phyloP scores from a whole-genome alignment of 1,140 invertebrate species.

The Holotrichia oblita region DNA sequence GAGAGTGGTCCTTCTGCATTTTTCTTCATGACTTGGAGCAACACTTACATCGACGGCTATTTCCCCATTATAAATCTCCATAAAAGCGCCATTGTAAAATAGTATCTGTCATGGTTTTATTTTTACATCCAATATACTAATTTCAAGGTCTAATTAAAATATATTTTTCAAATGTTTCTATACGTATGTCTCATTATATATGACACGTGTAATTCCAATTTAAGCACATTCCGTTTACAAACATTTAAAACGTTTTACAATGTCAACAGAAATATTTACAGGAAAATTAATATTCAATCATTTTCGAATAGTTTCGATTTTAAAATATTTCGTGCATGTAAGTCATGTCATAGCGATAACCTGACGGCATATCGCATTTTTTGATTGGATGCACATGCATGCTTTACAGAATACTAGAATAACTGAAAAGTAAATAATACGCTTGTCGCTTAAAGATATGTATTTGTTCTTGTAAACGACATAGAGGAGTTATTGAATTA shows the following conservation, averaged over 20 bases:
- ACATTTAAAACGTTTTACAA: not conserved
- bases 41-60: not conserved
- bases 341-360: not conserved
- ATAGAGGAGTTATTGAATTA: too few relatives aligned
- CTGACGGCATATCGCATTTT: not conserved
- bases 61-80: not conserved
- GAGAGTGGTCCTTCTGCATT: not conserved
- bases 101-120: not conserved
- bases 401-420: not conserved
- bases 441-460: too few relatives aligned
- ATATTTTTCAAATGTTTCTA: not conserved
- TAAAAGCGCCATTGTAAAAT: not conserved
- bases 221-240: not conserved
- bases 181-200: not conserved
- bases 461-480: too few relatives aligned
- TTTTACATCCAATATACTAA: not conserved
- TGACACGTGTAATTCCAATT: not conserved
- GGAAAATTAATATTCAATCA: not conserved
- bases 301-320: not conserved
- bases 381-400: not conserved
- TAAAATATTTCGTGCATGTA: not conserved
- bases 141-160: too few relatives aligned
- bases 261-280: not conserved
- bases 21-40: not conserved
- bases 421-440: too few relatives aligned